A percentile compares a stretch with the other conserved stretches of the same genome.
Conservation (phyloP, 2,113 vertebrate genomes). For the Nothoprocta perdicaria region DNA sequence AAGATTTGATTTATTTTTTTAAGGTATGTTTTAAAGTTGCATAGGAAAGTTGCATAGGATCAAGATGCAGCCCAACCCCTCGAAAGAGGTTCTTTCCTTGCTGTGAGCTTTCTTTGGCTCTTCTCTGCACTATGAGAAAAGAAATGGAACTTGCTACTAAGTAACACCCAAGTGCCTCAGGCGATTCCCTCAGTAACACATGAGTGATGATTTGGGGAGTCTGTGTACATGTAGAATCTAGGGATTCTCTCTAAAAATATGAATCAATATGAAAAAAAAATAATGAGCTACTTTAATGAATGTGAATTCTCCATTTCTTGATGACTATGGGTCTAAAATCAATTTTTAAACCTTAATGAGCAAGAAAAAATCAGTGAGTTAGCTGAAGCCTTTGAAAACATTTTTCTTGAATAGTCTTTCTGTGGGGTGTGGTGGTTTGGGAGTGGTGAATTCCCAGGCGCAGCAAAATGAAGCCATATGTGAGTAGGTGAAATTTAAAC, state of each 20-base stretch:
- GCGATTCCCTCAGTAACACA: neutral
- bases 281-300: neutral
- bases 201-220: neutral
- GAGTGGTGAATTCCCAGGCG: conserved; percentile 59
- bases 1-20: neutral
- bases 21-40: neutral
- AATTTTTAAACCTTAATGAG: neutral
- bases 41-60: neutral
- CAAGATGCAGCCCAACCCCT: neutral
- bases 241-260: neutral
- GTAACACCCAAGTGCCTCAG: neutral
- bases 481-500: conserved; percentile 63
- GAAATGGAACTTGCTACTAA: neutral
- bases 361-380: neutral
- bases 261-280: neutral
- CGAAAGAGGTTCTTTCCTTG: neutral
- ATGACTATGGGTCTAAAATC: conserved; percentile 14
- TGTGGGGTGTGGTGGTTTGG: conserved; percentile 52
- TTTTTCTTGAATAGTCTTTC: conserved; percentile 37
- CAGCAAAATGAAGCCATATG: conserved; percentile 67
- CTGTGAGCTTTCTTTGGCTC: neutral
- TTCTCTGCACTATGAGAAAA: neutral
- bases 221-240: neutral
- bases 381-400: neutral
- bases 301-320: neutral